These are phyloP conservation scores for Drymodes brunneopygia DNA, from an alignment of 2,113 vertebrate genomes.

Conservation along the genomic window DNA sequence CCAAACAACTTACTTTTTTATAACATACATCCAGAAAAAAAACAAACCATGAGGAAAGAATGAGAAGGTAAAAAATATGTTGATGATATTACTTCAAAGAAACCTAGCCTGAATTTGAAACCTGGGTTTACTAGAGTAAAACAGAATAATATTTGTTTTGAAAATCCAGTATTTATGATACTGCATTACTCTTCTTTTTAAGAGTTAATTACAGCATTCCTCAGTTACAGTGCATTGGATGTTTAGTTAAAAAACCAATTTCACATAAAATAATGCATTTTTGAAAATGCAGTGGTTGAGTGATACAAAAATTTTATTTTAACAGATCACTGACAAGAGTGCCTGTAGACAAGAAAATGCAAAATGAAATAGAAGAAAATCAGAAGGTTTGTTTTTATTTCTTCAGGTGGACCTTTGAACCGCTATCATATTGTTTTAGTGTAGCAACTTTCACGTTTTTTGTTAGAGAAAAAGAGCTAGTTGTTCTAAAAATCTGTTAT, in stretches of 20 bases:
- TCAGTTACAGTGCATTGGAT: background rate
- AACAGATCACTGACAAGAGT: conserved; percentile 90
- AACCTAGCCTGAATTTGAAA: background rate
- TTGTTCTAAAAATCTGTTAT: background rate
- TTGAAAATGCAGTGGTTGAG: background rate
- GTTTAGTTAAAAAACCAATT: background rate
- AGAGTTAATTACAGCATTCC: background rate
- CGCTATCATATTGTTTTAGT: background rate
- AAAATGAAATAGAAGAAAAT: conserved; percentile 92
- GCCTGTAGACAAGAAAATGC: conserved; percentile 86
- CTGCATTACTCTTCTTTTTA: background rate
- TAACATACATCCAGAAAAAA: background rate
- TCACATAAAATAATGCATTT: background rate
- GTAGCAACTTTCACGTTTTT: background rate
- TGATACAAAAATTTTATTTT: conserved; percentile 65
- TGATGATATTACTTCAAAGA: background rate
- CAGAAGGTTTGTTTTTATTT: conserved; percentile 85
- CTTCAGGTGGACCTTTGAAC: background rate
- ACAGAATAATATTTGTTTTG: background rate
- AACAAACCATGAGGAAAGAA: background rate
- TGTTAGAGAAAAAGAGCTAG: background rate
- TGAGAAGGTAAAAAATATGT: background rate
- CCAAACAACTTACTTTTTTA: background rate
- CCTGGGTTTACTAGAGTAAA: background rate
- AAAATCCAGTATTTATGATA: background rate